Conservation (phyloP, 1,140 invertebrate genomes). For the Platyscapa corneri region DNA sequence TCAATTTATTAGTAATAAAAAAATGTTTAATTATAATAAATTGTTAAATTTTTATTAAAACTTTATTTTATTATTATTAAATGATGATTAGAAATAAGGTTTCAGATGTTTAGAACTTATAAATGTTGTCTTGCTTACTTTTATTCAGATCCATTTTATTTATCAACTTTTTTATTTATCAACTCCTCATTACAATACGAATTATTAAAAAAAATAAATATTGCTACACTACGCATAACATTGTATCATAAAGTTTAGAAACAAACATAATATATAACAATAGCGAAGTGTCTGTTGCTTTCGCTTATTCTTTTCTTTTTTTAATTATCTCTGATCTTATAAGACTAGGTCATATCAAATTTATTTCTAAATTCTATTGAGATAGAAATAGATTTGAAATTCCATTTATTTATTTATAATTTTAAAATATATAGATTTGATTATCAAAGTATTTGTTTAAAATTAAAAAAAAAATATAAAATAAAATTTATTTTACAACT, state of each 20-base stretch:
- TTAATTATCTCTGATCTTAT: slow-evolving; percentile 38
- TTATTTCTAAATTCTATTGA: slow-evolving; percentile 13
- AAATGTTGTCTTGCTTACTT: slow-evolving; percentile 14
- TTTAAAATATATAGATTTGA: neutral
- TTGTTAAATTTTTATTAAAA: slow-evolving; percentile 32
- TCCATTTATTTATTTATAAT: slow-evolving; percentile 17
- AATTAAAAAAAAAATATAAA: slow-evolving; percentile 16
- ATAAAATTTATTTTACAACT: slow-evolving; percentile 13
- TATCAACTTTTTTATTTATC: slow-evolving; percentile 45
- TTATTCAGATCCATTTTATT: slow-evolving; percentile 40
- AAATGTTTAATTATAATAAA: neutral
- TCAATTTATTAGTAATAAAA: too few species aligned
- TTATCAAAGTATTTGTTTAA: slow-evolving; percentile 26
- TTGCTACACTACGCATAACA: slow-evolving; percentile 50
- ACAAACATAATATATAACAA: slow-evolving; percentile 53
- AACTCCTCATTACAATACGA: slow-evolving; percentile 43
- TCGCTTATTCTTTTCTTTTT: slow-evolving; percentile 28
- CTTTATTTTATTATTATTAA: slow-evolving; percentile 40
- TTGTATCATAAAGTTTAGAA: slow-evolving; percentile 51
- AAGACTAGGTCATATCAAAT: slow-evolving; percentile 46
- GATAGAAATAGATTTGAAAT: slow-evolving; percentile 23
- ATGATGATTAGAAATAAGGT: slow-evolving; percentile 27
- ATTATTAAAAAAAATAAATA: slow-evolving; percentile 48
- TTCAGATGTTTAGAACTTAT: slow-evolving; percentile 42
- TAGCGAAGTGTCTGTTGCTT: slow-evolving; percentile 37